Percentiles rank a stretch among this genome's conserved stretches.
Evolutionary conservation across 2,797 vertebrate species (phyloP).

Genomic region (Spinus olivaceus): DNA sequence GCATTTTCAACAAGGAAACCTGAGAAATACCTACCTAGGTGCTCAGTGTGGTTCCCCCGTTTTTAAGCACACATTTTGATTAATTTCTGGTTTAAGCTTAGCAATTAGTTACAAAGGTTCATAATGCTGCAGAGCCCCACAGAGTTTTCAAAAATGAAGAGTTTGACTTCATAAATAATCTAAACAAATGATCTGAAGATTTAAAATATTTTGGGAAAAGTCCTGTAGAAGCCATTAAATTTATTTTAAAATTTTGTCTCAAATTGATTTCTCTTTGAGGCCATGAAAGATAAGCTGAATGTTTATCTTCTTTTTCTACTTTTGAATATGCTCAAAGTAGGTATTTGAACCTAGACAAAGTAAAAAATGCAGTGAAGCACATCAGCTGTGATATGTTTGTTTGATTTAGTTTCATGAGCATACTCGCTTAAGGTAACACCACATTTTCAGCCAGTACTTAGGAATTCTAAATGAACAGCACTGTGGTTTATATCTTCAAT

Average conservation of each 20-base stretch:
- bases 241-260: neutral
- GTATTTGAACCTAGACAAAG: neutral
- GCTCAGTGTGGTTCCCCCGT: neutral
- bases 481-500: neutral
- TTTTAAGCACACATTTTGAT: neutral
- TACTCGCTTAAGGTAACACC: neutral
- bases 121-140: neutral
- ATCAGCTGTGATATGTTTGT: neutral
- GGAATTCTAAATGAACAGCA: neutral
- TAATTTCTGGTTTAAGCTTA: neutral
- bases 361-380: neutral
- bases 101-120: neutral
- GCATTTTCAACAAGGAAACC: neutral
- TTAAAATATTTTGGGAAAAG: neutral
- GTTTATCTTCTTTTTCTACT: neutral
- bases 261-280: neutral
- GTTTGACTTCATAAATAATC: neutral
- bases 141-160: fast-evolving
- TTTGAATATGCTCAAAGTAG: neutral
- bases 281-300: neutral
- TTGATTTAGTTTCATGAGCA: neutral
- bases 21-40: neutral
- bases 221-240: neutral
- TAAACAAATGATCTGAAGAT: neutral
- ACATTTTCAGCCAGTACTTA: neutral